Conservation (phyloP, 2,888 invertebrate species). For the Timema cristinae region DNA sequence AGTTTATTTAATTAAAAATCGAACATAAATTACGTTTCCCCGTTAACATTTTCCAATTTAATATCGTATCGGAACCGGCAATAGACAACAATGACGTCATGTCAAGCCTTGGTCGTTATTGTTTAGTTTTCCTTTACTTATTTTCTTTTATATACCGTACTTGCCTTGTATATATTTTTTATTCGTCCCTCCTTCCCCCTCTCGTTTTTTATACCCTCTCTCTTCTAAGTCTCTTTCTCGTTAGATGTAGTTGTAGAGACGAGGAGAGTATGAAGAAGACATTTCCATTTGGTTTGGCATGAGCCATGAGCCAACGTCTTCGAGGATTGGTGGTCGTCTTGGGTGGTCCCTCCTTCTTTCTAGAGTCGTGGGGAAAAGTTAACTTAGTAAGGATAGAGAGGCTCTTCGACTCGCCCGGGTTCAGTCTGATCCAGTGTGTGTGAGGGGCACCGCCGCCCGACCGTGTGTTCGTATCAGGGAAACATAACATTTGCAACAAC, state of each 20-base stretch:
- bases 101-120: not conserved
- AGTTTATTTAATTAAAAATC: too few species aligned
- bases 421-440: too few species aligned
- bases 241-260: not conserved
- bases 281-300: slow-evolving; percentile 29
- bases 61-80: not conserved
- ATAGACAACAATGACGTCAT: slow-evolving; percentile 6
- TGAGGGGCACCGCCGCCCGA: too few species aligned
- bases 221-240: not conserved
- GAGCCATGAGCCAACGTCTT: slow-evolving; percentile 19
- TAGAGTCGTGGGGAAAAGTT: too few species aligned
- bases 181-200: not conserved
- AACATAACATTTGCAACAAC: too few species aligned
- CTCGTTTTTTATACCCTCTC: not conserved
- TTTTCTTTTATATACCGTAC: slow-evolving; percentile 3
- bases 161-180: not conserved
- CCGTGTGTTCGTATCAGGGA: too few species aligned
- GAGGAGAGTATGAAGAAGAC: slow-evolving; percentile 24
- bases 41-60: not conserved
- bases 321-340: slow-evolving; percentile 29
- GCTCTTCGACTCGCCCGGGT: too few species aligned
- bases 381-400: too few species aligned
- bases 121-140: not conserved
- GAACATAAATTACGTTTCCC: too few species aligned
- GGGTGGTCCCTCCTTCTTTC: slow-evolving; percentile 28